A percentile compares a stretch with the other conserved stretches of the same genome.
Conservation (phyloP, 2,888 invertebrate genomes). For the Aspidiotus rigidus region DNA sequence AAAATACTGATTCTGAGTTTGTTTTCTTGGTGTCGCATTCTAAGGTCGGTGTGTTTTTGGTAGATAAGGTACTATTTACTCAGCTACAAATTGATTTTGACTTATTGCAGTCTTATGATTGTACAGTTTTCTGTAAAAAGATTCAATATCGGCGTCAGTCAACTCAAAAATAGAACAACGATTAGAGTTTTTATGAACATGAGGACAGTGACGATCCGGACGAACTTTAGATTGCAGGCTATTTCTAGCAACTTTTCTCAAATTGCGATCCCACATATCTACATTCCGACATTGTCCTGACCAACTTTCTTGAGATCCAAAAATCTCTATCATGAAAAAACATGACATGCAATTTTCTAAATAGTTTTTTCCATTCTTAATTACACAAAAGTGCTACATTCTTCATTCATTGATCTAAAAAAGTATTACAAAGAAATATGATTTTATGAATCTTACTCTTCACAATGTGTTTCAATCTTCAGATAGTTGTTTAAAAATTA, state of each 20-base stretch:
- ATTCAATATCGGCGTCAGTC: background rate
- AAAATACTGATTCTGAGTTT: background rate
- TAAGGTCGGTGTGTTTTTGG: background rate
- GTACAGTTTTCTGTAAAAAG: background rate
- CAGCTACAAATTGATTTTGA: background rate
- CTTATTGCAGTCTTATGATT: background rate
- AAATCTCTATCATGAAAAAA: no score
- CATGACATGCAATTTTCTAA: no score
- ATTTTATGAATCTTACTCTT: no score
- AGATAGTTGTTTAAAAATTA: no score
- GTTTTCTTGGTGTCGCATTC: background rate
- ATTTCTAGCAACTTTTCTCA: background rate
- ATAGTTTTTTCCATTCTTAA: no score
- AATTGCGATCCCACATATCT: background rate
- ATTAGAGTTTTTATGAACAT: background rate
- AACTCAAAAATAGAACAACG: background rate
- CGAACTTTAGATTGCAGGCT: background rate
- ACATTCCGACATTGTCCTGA: background rate
- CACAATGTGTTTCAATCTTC: no score
- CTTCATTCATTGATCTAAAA: no score
- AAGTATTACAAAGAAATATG: no score
- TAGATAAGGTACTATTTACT: background rate
- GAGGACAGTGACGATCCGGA: background rate
- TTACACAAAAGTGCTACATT: no score
- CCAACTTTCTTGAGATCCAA: no score